These are phyloP conservation scores for Oncorhynchus tshawytscha DNA, from an alignment of 2,113 vertebrate genomes.

Conservation along the genomic window DNA sequence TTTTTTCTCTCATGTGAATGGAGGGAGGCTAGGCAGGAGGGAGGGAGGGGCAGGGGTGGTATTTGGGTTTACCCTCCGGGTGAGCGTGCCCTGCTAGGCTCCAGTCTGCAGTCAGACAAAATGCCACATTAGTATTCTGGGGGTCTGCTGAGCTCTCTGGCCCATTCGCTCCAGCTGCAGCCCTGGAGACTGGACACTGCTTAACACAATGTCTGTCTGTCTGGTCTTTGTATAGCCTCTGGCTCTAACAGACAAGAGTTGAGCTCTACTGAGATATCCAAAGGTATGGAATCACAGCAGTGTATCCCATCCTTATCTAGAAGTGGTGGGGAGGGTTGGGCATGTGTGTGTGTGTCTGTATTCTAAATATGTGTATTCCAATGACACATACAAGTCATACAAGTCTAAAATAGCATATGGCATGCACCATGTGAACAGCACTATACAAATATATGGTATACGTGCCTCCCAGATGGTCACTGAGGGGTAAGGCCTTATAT, in stretches of 20 bases:
- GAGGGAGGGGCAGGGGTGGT: neutral
- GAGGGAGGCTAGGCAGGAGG: neutral
- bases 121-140: conserved; percentile 50
- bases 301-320: neutral
- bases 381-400: too few species aligned
- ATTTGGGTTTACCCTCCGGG: conserved; percentile 2
- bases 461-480: too few species aligned
- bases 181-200: conserved; percentile 37
- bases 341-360: too few species aligned
- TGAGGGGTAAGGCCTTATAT: too few species aligned
- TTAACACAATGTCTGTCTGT: conserved; percentile 6
- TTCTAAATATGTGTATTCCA: neutral
- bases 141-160: conserved; percentile 19
- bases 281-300: neutral
- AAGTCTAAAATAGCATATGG: too few species aligned
- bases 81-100: conserved; percentile 10
- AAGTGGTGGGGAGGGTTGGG: neutral
- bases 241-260: neutral
- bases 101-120: conserved; percentile 15
- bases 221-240: neutral
- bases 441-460: too few species aligned
- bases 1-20: neutral
- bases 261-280: neutral
- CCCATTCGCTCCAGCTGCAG: conserved; percentile 17
- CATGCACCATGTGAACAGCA: too few species aligned